Evolutionary conservation across 1,140 invertebrate species (phyloP).

Genomic region (Octopus sinensis): DNA sequence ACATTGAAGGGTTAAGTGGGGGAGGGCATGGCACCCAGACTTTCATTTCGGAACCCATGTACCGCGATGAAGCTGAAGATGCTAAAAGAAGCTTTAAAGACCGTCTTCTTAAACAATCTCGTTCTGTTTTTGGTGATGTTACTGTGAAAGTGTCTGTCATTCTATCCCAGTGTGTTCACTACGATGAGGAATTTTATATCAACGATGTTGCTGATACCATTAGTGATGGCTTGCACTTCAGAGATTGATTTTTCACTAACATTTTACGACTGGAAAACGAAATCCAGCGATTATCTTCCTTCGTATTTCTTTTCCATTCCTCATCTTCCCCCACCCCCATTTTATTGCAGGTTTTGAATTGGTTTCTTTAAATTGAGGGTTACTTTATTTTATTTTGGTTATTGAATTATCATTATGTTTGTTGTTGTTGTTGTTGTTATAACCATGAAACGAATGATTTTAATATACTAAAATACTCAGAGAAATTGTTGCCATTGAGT

Average conservation of each 20-base stretch:
- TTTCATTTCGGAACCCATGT: conserved; percentile 41
- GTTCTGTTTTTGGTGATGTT: conserved; percentile 42
- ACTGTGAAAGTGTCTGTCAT: conserved; percentile 41
- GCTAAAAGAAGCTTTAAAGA: conserved; percentile 34
- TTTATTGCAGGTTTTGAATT: too few relatives aligned
- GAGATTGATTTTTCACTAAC: conserved; percentile 29
- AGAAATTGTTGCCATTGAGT: too few relatives aligned
- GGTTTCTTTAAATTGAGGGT: too few relatives aligned
- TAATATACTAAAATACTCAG: too few relatives aligned
- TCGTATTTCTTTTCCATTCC: too few relatives aligned
- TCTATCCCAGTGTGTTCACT: conserved; percentile 40
- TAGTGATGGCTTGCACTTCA: conserved; percentile 43
- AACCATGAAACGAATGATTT: too few relatives aligned
- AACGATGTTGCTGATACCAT: conserved; percentile 44
- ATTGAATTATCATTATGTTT: too few relatives aligned
- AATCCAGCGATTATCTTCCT: too few relatives aligned
- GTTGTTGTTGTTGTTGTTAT: too few relatives aligned
- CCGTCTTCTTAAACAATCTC: conserved; percentile 34
- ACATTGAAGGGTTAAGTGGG: conserved; percentile 34
- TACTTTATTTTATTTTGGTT: too few relatives aligned
- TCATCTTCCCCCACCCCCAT: too few relatives aligned
- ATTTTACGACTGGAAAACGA: not conserved
- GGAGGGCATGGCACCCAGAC: conserved; percentile 28
- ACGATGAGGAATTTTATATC: conserved; percentile 42
- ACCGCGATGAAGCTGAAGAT: conserved; percentile 41